Evolutionary conservation across 2,797 vertebrate species (phyloP), one percentile per base, ranked within the genome.

Genomic region (Pangasius krempfi): DNA sequence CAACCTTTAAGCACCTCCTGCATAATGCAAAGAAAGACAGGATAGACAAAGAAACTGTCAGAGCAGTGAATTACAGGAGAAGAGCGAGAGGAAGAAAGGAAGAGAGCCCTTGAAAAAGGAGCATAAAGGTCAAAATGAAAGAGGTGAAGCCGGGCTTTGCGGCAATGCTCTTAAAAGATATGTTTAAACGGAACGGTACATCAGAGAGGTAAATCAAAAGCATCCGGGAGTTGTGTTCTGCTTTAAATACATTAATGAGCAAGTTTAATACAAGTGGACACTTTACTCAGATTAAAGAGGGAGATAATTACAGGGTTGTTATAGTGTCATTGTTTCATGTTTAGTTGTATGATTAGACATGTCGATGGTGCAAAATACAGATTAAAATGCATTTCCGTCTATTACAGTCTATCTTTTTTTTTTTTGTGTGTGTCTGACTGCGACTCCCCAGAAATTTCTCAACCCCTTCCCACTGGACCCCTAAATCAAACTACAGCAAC

Each of bases 1-100:
- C 90, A 90, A 90, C 89, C 91, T 92, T 89, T 86, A 89, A 91
- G 78, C 82, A 89, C 83, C 87, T 90, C 73, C 89, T 89, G 90
- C 56, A 88, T 84, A 87, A 92, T 60, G 80, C 85, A 87, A 12
- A 90, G 85, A 89, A 66, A 88, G 84, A 87, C 44, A 73, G 75
- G 87, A 84, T 40, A 88, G 62, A 90, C 64, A 90, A 82, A 80
- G 44, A 90, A 33, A 84, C 64, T 44, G 75, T 87, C 87, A 89
- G 83, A 87, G 70, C 70, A 89, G 81, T 50, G n/a, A 86, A 84
- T 56, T 40, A 86, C 30, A 50, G 37, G 30, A 25, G 33, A 56
- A 44, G 79, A 78, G 54, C 72, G 22, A 87, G 70, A 75, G 66
- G 84, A 75, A 83, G 52, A 82, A 37, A 64, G 30, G 66, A 30